These are phyloP conservation scores for Callinectes sapidus DNA, from an alignment of 2,888 invertebrate genomes.

Conservation along the genomic window DNA sequence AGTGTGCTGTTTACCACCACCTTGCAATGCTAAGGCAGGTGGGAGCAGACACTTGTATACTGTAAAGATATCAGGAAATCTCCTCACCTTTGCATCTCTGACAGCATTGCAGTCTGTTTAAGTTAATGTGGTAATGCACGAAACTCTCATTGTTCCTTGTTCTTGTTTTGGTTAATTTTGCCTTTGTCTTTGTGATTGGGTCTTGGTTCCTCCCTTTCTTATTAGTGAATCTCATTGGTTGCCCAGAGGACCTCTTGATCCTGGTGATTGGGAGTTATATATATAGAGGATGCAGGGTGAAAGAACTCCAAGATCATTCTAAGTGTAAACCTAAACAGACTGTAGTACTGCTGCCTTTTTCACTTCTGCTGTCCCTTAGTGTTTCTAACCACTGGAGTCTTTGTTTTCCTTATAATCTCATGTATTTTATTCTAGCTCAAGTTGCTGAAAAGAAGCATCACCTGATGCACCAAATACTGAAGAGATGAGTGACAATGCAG, in stretches of 20 bases:
- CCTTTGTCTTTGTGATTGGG: neutral
- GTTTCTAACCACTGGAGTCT: neutral
- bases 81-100: neutral
- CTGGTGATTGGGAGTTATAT: neutral
- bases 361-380: neutral
- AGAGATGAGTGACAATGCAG: neutral
- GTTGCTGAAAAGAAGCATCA: neutral
- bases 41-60: neutral
- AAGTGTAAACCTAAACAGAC: neutral
- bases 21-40: neutral
- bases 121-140: neutral
- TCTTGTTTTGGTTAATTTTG: neutral
- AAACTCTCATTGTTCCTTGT: neutral
- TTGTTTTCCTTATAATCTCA: neutral
- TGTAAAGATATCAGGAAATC: neutral
- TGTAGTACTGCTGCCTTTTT: neutral
- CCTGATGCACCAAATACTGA: neutral
- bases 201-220: neutral
- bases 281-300: neutral
- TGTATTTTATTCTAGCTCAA: neutral
- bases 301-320: neutral
- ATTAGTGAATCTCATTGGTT: neutral
- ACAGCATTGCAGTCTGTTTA: neutral
- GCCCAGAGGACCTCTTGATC: neutral
- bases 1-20: neutral